A percentile compares a stretch with the other conserved stretches of the same genome.
These are phyloP conservation scores for Eupeodes luniger DNA, from an alignment of 2,888 invertebrate genomes.

Conservation along the genomic window DNA sequence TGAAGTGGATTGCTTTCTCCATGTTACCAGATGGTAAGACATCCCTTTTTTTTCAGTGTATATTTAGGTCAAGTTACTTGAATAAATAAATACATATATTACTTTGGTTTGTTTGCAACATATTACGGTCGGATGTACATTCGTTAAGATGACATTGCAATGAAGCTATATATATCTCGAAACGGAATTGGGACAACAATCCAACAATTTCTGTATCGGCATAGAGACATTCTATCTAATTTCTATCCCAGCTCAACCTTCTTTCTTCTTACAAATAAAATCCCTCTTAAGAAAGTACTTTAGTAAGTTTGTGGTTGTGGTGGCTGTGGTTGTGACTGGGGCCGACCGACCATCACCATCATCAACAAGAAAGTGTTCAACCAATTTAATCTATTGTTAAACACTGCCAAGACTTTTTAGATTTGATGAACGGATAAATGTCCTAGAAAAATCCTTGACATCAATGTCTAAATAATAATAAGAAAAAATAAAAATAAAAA, in stretches of 20 bases:
- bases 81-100: slow-evolving; percentile 32
- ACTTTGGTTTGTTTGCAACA: slow-evolving; percentile 34
- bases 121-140: slow-evolving; percentile 58
- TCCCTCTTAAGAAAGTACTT: slow-evolving; percentile 34
- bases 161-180: slow-evolving; percentile 8
- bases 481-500: background rate
- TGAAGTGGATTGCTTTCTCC: no score
- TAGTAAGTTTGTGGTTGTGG: slow-evolving; percentile 10
- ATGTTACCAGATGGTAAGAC: no score
- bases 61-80: slow-evolving; percentile 26
- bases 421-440: slow-evolving; percentile 60
- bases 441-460: slow-evolving; percentile 32
- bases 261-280: slow-evolving; percentile 17
- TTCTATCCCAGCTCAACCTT: background rate
- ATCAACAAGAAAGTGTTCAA: slow-evolving; percentile 34
- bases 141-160: slow-evolving; percentile 62
- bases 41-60: slow-evolving; percentile 10
- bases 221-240: background rate
- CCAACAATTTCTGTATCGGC: background rate
- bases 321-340: no score
- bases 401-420: slow-evolving; percentile 49
- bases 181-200: slow-evolving; percentile 2
- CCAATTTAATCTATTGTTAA: slow-evolving; percentile 65
- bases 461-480: slow-evolving; percentile 48
- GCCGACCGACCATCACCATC: background rate